phyloP scores from a whole-genome alignment of 2,888 invertebrate genomes.

The Limulus polyphemus region DNA sequence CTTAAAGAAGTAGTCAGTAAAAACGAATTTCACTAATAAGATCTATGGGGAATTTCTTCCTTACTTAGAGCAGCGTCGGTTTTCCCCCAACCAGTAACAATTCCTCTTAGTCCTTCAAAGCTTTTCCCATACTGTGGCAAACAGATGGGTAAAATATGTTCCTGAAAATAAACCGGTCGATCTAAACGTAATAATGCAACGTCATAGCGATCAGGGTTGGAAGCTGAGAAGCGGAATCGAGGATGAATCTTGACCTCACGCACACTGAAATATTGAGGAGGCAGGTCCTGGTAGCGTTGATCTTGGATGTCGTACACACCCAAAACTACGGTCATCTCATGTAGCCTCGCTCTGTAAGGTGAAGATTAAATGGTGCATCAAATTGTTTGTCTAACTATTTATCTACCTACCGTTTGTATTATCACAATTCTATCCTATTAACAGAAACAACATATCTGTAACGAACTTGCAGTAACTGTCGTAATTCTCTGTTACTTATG shows the following conservation, averaged over 20 bases:
- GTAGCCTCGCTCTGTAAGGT: constrained; percentile 47
- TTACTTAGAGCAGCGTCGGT: constrained; percentile 46
- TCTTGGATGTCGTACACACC: constrained; percentile 68
- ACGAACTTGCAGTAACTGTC: too few species aligned
- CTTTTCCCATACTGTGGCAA: constrained; percentile 45
- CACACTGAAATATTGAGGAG: constrained; percentile 55
- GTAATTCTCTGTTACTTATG: too few species aligned
- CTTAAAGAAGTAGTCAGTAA: too few species aligned
- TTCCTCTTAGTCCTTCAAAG: constrained; percentile 45
- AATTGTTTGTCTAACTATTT: too few species aligned
- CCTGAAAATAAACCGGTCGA: constrained; percentile 49
- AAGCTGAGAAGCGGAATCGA: constrained; percentile 61
- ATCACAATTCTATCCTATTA: too few species aligned
- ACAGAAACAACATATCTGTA: too few species aligned
- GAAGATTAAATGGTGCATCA: too few species aligned
- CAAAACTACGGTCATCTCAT: constrained; percentile 61
- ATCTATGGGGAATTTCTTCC: constrained; percentile 1
- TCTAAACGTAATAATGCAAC: constrained; percentile 60
- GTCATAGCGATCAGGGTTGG: constrained; percentile 58
- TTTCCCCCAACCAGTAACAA: constrained; percentile 75
- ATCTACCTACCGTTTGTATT: too few species aligned
- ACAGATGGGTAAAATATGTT: constrained; percentile 65
- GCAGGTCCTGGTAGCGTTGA: constrained; percentile 49
- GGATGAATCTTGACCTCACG: constrained; percentile 64
- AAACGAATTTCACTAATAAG: too few species aligned